phyloP scores from a whole-genome alignment of 2,888 invertebrate species.

The Perdita meconis region DNA sequence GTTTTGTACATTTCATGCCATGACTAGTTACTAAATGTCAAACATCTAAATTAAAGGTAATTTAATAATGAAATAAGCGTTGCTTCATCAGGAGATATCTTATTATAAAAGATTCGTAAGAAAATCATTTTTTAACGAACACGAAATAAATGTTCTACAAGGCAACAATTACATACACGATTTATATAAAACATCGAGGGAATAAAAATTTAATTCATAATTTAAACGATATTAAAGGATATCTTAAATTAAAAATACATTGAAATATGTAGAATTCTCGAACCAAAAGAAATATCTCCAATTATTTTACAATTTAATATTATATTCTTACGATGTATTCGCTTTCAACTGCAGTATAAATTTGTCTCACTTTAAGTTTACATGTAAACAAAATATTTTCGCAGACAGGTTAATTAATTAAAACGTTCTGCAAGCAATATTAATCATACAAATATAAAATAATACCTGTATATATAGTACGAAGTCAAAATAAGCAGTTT shows the following conservation, averaged over 20 bases:
- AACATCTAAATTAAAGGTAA: constrained; percentile 14
- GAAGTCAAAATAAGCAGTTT: too few relatives aligned
- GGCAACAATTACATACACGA: constrained; percentile 1
- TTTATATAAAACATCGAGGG: neutral
- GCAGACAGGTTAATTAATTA: too few relatives aligned
- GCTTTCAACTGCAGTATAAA: too few relatives aligned
- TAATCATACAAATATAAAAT: too few relatives aligned
- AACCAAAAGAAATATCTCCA: neutral
- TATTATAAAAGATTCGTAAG: constrained; percentile 12
- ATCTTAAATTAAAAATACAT: neutral
- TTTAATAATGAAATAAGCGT: constrained; percentile 1
- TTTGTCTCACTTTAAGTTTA: too few relatives aligned
- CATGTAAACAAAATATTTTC: too few relatives aligned
- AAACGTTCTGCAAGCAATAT: too few relatives aligned
- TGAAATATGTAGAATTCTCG: neutral
- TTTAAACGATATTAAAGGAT: neutral
- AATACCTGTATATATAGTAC: too few relatives aligned
- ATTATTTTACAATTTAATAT: neutral
- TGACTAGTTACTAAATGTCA: constrained; percentile 20
- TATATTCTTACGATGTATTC: neutral
- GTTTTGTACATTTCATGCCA: constrained; percentile 15
- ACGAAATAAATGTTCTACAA: neutral
- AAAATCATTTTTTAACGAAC: constrained; percentile 3
- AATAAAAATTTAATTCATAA: neutral
- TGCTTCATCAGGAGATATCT: neutral